Percentiles rank a stretch among this genome's conserved stretches.
These are phyloP conservation scores for Rallus crepitans DNA, from an alignment of 2,797 vertebrate species.

Conservation along the genomic window DNA sequence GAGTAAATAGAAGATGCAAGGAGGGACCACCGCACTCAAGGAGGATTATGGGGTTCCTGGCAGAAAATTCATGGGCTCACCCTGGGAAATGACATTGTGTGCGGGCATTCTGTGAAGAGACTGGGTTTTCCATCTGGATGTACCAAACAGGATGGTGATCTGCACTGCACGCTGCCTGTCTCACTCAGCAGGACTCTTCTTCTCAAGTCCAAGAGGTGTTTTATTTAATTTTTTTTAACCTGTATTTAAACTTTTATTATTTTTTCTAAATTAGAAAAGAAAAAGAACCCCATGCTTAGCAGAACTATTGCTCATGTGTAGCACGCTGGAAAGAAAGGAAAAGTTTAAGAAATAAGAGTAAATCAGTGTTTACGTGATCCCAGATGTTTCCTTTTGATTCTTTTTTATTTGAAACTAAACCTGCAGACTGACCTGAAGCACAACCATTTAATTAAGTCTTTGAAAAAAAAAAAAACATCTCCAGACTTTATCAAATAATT, in stretches of 20 bases:
- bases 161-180: background rate
- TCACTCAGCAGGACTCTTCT: background rate
- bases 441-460: background rate
- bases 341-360: background rate
- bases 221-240: background rate
- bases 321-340: background rate
- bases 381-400: background rate
- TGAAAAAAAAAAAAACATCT: background rate
- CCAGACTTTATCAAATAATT: background rate
- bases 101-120: background rate
- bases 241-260: background rate
- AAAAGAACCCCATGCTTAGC: background rate
- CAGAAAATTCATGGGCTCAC: background rate
- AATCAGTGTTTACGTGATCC: background rate
- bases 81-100: background rate
- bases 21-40: background rate
- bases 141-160: too few relatives aligned
- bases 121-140: background rate
- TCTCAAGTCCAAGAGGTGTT: background rate
- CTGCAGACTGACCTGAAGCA: background rate
- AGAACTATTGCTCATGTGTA: background rate
- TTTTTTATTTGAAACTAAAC: background rate
- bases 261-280: background rate
- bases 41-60: background rate
- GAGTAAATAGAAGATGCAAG: background rate